Evolutionary conservation across 2,888 invertebrate genomes (phyloP), one percentile per base, ranked within the genome.

Genomic region (Eugnorisma glareosa): DNA sequence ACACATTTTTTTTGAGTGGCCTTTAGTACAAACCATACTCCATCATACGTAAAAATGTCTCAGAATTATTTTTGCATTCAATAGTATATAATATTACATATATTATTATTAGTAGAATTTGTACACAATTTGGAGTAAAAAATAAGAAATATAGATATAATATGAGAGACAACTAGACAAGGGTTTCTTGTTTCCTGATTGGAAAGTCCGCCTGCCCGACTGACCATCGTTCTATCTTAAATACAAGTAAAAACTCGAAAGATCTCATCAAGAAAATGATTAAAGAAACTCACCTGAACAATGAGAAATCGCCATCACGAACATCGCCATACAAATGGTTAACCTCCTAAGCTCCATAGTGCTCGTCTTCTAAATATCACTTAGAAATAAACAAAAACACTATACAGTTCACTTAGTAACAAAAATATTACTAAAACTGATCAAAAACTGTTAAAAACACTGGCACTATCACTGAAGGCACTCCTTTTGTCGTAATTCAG

Each of bases 401-500:
- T 90, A 70, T 67, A 85, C 73, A 87, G 88, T 91, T 84, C 86
- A 87, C 88, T 81, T 88, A 89, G 85, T 77, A 72, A 88, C 87
- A 87, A 89, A 81, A 85, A 90, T 76, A 79, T 90, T 88, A 92
- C 89, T 85, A 83, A 81, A 85, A 81, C 72, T 76, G 71, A 73
- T 68, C 24, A 77, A 89, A 89, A 90, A 89, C 88, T 88, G 89
- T 89, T 86, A 87, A 78, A 82, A 89, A 87, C 91, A 92, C 92
- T 92, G 83, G 81, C 95, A 95, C 94, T 91, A 84, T 90, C 95
- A 95, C 94, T 91, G 81, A 95, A 95, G 95, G 96, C 96, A 96
- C 96, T 90, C 92, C 92, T 92, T 90, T 87, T 89, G 87, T 89
- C 78, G 85, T 80, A 75, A 84, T 74, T 77, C 84, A 94, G 95